These are phyloP conservation scores for Psittacula derbiana DNA, from an alignment of 2,797 vertebrate species.

Conservation along the genomic window DNA sequence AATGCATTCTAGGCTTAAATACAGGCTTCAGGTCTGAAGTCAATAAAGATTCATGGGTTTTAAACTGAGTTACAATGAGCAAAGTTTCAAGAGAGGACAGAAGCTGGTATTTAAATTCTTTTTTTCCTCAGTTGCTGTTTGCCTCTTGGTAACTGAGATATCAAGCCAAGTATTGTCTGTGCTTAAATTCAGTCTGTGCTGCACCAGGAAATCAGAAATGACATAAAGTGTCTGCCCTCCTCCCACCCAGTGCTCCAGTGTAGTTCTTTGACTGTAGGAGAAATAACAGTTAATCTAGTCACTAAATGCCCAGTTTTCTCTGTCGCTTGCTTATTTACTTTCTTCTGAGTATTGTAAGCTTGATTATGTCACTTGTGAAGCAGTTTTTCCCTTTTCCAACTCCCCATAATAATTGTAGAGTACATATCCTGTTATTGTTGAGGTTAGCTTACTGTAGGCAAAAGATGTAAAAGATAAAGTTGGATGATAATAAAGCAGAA, in stretches of 20 bases:
- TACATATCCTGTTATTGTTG: background rate
- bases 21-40: background rate
- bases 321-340: background rate
- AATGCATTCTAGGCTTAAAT: background rate
- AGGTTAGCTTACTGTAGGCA: background rate
- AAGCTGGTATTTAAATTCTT: background rate
- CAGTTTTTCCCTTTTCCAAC: background rate
- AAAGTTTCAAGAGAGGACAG: background rate
- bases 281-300: background rate
- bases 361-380: background rate
- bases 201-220: background rate
- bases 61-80: background rate
- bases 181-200: background rate
- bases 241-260: background rate
- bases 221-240: background rate
- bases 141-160: background rate
- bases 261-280: background rate
- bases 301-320: background rate
- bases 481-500: background rate
- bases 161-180: background rate
- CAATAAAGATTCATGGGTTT: background rate
- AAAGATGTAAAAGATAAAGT: slow-evolving; percentile 2
- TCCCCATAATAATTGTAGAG: background rate
- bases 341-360: background rate
- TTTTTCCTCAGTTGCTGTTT: background rate